These are phyloP conservation scores for Patella pellucida DNA, from an alignment of 2,888 invertebrate genomes.

Conservation along the genomic window DNA sequence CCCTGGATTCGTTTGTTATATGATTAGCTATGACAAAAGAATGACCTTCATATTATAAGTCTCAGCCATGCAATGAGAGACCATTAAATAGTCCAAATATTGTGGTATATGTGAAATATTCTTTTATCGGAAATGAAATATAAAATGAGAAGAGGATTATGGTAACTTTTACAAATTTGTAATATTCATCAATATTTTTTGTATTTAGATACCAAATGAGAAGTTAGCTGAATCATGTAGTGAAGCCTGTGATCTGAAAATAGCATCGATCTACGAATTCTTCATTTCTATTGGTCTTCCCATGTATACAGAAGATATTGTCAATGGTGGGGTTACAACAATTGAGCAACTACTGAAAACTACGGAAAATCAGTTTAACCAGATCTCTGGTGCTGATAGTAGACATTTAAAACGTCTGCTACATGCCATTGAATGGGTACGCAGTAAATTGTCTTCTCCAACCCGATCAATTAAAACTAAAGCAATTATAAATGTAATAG, in stretches of 20 bases:
- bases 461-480: slow-evolving; percentile 13
- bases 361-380: slow-evolving; percentile 53
- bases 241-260: slow-evolving; percentile 66
- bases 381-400: slow-evolving; percentile 56
- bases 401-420: slow-evolving; percentile 61
- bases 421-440: slow-evolving; percentile 65
- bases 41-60: no score
- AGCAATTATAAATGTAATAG: slow-evolving; percentile 3
- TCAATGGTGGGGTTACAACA: slow-evolving; percentile 42
- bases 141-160: no score
- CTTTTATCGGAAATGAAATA: no score
- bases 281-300: slow-evolving; percentile 69
- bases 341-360: slow-evolving; percentile 57
- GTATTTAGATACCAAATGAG: slow-evolving; percentile 65
- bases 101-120: no score
- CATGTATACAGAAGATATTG: slow-evolving; percentile 62
- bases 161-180: no score
- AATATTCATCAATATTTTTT: background rate
- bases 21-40: no score
- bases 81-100: no score
- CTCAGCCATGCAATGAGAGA: no score
- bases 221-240: slow-evolving; percentile 63
- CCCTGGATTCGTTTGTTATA: no score
- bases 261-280: slow-evolving; percentile 65
- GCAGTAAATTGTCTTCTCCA: slow-evolving; percentile 52